Evolutionary conservation across 2,113 vertebrate species (phyloP).

Genomic region (Bolborhynchus lineola): DNA sequence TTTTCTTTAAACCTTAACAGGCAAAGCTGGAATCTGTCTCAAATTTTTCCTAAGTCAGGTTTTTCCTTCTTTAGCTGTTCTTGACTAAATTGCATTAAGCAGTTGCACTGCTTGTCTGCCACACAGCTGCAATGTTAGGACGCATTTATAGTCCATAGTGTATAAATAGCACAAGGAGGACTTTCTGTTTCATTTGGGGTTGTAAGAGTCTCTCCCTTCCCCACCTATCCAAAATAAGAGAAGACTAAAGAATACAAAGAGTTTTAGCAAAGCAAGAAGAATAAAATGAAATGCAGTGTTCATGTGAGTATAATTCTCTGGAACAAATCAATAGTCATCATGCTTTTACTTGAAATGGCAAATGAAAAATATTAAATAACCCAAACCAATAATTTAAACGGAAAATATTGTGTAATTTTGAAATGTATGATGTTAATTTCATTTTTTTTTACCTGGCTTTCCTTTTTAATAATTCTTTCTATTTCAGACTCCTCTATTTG

Average conservation of each 20-base stretch:
- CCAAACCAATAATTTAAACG: background rate
- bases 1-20: background rate
- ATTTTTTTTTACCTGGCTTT: background rate
- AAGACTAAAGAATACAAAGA: background rate
- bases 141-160: background rate
- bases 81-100: slow-evolving; percentile 1
- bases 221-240: background rate
- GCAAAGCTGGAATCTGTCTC: background rate
- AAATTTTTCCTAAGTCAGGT: background rate
- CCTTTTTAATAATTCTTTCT: background rate
- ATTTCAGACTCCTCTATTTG: background rate
- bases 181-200: background rate
- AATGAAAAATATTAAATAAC: background rate
- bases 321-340: background rate
- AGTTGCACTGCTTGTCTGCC: background rate
- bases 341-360: background rate
- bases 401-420: background rate
- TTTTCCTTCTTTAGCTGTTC: slow-evolving; percentile 18
- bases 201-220: background rate
- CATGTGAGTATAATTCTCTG: background rate
- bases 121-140: background rate
- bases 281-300: background rate
- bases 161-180: background rate
- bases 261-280: background rate
- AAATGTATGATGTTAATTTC: background rate